A percentile compares a stretch with the other conserved stretches of the same genome.
Conservation (phyloP, 2,113 vertebrate genomes). For the Menura novaehollandiae region DNA sequence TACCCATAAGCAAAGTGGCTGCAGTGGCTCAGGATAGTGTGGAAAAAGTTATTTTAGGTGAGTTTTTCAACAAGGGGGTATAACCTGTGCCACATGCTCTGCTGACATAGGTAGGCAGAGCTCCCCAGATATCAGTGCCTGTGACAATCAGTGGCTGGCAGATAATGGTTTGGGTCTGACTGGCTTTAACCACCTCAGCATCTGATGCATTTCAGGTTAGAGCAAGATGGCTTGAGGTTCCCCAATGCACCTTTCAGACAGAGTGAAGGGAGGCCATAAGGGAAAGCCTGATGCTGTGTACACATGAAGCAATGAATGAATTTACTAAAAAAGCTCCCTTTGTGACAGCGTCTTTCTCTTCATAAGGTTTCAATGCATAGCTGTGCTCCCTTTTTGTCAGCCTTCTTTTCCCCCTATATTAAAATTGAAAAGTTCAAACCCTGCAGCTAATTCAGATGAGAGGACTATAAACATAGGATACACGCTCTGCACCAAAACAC, state of each 20-base stretch:
- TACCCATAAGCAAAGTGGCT: background rate
- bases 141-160: background rate
- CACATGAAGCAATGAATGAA: background rate
- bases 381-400: background rate
- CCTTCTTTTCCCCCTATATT: background rate
- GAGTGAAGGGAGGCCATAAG: background rate
- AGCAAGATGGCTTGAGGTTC: background rate
- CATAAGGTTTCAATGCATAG: background rate
- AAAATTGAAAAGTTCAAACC: background rate
- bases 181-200: background rate
- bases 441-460: background rate
- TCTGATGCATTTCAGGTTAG: background rate
- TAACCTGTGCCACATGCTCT: background rate
- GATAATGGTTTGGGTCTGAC: background rate
- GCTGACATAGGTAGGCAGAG: background rate
- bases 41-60: background rate
- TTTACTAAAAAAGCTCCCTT: background rate
- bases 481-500: rapidly evolving
- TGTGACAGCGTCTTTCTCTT: background rate
- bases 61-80: background rate
- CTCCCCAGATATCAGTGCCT: background rate
- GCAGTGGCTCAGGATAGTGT: background rate
- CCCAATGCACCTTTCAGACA: background rate
- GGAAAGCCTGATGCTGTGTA: background rate
- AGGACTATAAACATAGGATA: background rate